Evolutionary conservation across 2,888 invertebrate species (phyloP).

Genomic region (Cyclophora punctaria): DNA sequence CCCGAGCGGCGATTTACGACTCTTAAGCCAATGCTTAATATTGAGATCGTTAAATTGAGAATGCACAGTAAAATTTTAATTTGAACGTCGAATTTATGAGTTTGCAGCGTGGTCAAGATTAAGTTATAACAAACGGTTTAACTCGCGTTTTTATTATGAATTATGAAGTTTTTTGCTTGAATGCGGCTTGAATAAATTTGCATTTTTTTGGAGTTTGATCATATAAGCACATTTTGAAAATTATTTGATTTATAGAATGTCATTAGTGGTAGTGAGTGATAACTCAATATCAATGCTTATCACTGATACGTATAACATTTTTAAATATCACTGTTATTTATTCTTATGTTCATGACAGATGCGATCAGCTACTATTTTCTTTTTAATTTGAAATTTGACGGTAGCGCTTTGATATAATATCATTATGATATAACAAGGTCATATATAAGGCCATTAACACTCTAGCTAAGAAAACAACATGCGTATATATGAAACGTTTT

Average conservation of each 20-base stretch:
- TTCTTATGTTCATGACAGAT: too few species aligned
- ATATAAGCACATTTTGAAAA: background rate
- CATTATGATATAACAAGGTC: too few species aligned
- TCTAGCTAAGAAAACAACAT: too few species aligned
- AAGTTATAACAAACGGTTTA: background rate
- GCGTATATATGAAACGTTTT: too few species aligned
- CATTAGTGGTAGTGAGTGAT: too few species aligned
- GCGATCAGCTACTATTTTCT: too few species aligned
- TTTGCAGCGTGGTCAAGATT: conserved; percentile 8
- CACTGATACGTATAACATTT: too few species aligned
- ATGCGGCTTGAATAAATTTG: background rate
- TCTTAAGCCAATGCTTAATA: conserved; percentile 35
- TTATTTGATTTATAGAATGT: background rate
- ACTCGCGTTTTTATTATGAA: conserved; percentile 1
- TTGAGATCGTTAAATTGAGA: conserved; percentile 40
- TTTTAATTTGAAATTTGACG: too few species aligned
- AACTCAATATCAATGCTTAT: too few species aligned
- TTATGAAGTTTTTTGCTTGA: conserved; percentile 1
- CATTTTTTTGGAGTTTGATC: background rate
- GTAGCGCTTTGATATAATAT: too few species aligned
- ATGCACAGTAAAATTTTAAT: conserved; percentile 47
- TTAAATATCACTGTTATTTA: too few species aligned
- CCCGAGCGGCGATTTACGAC: conserved; percentile 49
- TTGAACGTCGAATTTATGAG: conserved; percentile 26
- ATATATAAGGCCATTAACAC: too few species aligned